These are phyloP conservation scores for Beris morrisii DNA, from an alignment of 2,888 invertebrate species.

Conservation along the genomic window DNA sequence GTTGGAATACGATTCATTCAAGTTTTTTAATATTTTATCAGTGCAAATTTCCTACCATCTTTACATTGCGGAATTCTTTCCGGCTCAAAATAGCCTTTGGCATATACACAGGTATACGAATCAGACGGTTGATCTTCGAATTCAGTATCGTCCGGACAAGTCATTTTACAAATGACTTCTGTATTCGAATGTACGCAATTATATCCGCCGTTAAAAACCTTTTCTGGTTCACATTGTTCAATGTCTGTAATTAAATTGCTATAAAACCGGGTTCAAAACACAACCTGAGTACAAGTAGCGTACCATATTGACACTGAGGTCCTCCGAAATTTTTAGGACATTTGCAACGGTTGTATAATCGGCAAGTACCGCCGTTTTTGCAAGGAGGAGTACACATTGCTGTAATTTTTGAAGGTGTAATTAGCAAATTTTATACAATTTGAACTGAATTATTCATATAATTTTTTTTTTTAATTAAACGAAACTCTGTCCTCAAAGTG, in stretches of 20 bases:
- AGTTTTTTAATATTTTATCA: conserved; percentile 22
- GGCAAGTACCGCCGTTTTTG: conserved; percentile 78
- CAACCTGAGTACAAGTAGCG: conserved; percentile 15
- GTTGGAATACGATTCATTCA: conserved; percentile 38
- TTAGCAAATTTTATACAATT: too few species aligned
- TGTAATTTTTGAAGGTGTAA: conserved; percentile 30
- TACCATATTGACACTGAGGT: conserved; percentile 52
- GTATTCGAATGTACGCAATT: conserved; percentile 67
- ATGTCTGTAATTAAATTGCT: conserved; percentile 57
- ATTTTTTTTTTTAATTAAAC: too few species aligned
- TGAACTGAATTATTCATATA: too few species aligned
- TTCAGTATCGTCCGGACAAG: conserved; percentile 66
- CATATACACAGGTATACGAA: conserved; percentile 68
- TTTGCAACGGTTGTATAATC: conserved; percentile 74
- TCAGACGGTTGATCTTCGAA: conserved; percentile 65
- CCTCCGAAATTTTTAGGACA: conserved; percentile 69
- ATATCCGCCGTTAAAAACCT: conserved; percentile 76
- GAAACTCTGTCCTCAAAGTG: too few species aligned
- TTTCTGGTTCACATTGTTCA: conserved; percentile 63
- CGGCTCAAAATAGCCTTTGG: conserved; percentile 67
- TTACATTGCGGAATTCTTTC: conserved; percentile 73
- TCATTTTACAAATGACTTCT: conserved; percentile 65
- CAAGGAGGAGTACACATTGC: conserved; percentile 72
- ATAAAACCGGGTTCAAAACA: neutral
- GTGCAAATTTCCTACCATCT: conserved; percentile 58